These are phyloP conservation scores for Trachemys scripta DNA, from an alignment of 2,113 vertebrate species.

Conservation along the genomic window DNA sequence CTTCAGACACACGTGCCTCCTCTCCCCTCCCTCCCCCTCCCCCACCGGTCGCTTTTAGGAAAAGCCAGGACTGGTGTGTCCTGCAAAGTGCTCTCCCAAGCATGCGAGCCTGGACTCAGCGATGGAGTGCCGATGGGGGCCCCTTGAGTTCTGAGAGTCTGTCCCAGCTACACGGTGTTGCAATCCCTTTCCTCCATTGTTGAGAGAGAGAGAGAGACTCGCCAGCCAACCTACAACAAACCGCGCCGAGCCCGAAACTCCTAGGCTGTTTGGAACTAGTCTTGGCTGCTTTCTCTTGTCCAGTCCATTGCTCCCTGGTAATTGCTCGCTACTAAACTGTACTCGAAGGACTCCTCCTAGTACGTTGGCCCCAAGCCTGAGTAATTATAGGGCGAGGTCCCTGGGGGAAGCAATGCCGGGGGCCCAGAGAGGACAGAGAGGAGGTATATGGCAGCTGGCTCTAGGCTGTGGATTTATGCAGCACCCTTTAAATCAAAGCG, in stretches of 20 bases:
- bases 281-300: neutral
- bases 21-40: neutral
- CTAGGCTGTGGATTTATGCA: neutral
- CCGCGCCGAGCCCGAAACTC: neutral
- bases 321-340: neutral
- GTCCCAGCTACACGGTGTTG: neutral
- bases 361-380: accelerated
- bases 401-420: no score
- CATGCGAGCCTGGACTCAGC: neutral
- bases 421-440: neutral
- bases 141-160: neutral
- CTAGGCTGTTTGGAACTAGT: neutral
- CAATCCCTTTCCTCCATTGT: neutral
- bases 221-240: neutral
- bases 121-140: neutral
- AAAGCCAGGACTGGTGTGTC: neutral
- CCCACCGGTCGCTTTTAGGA: neutral
- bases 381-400: neutral
- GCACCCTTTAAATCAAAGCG: neutral
- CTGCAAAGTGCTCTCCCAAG: neutral
- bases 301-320: neutral
- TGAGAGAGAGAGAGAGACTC: neutral
- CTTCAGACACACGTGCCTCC: neutral
- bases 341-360: neutral
- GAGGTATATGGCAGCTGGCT: neutral